Conservation (phyloP, 2,888 invertebrate species). For the Hartigia nigra region DNA sequence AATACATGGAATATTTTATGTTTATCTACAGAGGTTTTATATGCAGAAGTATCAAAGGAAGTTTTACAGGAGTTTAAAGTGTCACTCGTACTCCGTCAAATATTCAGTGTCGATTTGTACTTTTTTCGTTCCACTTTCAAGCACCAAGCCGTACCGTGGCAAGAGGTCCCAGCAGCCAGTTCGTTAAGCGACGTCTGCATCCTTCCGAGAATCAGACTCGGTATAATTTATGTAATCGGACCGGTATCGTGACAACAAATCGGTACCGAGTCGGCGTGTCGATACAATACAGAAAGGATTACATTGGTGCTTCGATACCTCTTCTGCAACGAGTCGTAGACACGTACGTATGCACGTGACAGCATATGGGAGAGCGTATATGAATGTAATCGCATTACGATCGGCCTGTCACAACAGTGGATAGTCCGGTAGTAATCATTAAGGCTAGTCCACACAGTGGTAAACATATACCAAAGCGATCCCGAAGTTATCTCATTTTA, state of each 20-base stretch:
- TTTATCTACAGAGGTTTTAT: not conserved
- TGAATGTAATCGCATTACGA: constrained; percentile 2
- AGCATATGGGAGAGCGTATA: not conserved
- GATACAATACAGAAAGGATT: constrained; percentile 33
- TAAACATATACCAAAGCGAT: not conserved
- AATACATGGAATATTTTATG: not conserved
- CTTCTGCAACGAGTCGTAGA: not conserved
- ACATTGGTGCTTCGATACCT: constrained; percentile 28
- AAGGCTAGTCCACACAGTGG: not conserved
- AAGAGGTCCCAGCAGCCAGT: not conserved
- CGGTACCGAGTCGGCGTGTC: constrained; percentile 15
- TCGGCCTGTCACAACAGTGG: not conserved
- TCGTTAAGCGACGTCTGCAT: not conserved
- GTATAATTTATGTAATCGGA: constrained; percentile 24
- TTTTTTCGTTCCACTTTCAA: not conserved
- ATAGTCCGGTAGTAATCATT: not conserved
- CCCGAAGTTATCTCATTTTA: not conserved
- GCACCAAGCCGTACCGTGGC: not conserved
- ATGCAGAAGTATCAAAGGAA: not conserved
- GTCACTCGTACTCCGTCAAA: not conserved
- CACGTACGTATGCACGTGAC: not conserved
- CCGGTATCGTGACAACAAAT: constrained; percentile 26
- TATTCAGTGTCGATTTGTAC: not conserved
- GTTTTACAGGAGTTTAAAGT: not conserved
- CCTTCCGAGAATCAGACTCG: not conserved